Conservation (phyloP, 1,140 invertebrate species). For the Lordiphosa collinella region DNA sequence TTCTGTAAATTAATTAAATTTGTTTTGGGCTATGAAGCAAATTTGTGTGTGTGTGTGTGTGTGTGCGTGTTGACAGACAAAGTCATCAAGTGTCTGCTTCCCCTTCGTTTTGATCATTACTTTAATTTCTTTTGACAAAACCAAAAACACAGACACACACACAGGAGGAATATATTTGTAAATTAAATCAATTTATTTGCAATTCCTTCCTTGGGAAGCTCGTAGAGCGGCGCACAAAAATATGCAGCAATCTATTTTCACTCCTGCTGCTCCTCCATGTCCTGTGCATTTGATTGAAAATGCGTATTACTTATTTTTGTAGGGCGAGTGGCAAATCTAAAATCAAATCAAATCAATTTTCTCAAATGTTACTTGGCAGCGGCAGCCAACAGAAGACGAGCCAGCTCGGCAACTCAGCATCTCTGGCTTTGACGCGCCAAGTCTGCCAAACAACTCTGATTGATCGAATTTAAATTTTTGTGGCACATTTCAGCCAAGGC, state of each 20-base stretch:
- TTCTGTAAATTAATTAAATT: slow-evolving; percentile 61
- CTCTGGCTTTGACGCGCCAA: slow-evolving; percentile 37
- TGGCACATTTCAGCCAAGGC: slow-evolving; percentile 59
- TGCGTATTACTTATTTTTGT: slow-evolving; percentile 64
- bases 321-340: slow-evolving; percentile 68
- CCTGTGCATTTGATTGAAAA: slow-evolving; percentile 68
- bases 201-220: slow-evolving; percentile 36
- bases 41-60: slow-evolving; percentile 2
- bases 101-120: slow-evolving; percentile 35
- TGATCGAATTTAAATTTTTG: slow-evolving; percentile 75
- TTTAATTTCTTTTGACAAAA: slow-evolving; percentile 67
- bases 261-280: neutral
- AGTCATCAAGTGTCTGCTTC: slow-evolving; percentile 40
- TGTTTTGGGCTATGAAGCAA: slow-evolving; percentile 25
- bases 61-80: slow-evolving; percentile 14
- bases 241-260: slow-evolving; percentile 71
- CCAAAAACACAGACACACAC: slow-evolving; percentile 2
- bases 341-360: slow-evolving; percentile 76
- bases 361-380: slow-evolving; percentile 66
- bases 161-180: slow-evolving; percentile 45
- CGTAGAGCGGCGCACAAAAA: slow-evolving; percentile 41
- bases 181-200: slow-evolving; percentile 72
- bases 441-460: slow-evolving; percentile 42
- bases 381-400: slow-evolving; percentile 9
- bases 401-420: slow-evolving; percentile 25